phyloP scores from a whole-genome alignment of 2,797 vertebrate species.

The Cynodonichthys magdalenae region DNA sequence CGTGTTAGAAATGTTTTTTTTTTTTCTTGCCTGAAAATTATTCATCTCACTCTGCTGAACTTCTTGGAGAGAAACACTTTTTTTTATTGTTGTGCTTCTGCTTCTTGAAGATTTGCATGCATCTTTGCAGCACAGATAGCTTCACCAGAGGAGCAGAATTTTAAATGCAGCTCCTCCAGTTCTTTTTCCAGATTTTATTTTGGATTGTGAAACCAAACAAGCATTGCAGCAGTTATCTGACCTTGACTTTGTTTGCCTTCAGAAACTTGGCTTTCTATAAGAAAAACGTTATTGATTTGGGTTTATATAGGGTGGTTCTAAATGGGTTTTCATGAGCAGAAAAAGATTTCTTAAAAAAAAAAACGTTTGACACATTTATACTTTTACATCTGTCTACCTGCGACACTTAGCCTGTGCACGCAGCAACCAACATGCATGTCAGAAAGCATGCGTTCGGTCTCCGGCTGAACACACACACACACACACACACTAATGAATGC shows the following conservation, averaged over 20 bases:
- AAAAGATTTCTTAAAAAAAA: background rate
- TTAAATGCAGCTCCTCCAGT: background rate
- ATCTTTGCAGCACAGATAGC: slow-evolving; percentile 16
- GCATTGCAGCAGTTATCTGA: background rate
- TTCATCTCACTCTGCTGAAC: slow-evolving; percentile 12
- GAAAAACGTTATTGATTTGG: slow-evolving; percentile 10
- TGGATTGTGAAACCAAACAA: background rate
- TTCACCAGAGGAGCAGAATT: background rate
- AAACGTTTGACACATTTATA: background rate
- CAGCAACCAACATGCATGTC: slow-evolving; percentile 25
- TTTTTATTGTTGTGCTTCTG: slow-evolving; percentile 17
- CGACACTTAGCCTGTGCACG: slow-evolving; percentile 48
- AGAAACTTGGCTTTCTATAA: slow-evolving; percentile 3
- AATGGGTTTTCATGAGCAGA: slow-evolving; percentile 36
- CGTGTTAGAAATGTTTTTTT: slow-evolving; percentile 26
- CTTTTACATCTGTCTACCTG: background rate
- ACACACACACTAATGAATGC: too few relatives aligned
- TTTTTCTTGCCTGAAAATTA: slow-evolving; percentile 35
- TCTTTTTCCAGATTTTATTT: background rate
- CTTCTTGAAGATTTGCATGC: slow-evolving; percentile 50
- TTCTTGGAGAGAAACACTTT: background rate
- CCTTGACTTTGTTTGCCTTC: background rate
- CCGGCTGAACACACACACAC: slow-evolving; percentile 23
- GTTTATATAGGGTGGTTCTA: slow-evolving; percentile 23
- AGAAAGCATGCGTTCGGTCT: slow-evolving; percentile 55